These are phyloP conservation scores for Catharus bicknelli DNA, from an alignment of 2,113 vertebrate genomes.

Conservation along the genomic window DNA sequence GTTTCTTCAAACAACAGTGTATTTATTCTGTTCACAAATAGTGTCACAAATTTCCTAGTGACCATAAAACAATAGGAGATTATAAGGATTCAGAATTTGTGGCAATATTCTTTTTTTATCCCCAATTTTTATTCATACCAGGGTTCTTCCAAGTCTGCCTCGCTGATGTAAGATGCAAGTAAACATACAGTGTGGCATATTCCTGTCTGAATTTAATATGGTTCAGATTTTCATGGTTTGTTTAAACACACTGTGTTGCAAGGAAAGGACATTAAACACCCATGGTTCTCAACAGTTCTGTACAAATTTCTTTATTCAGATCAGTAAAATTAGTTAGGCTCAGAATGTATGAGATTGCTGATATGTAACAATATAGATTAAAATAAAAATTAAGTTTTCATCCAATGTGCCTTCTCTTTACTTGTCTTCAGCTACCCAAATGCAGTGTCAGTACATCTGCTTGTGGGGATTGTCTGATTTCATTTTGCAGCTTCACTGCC, in stretches of 20 bases:
- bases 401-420: background rate
- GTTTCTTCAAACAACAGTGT: background rate
- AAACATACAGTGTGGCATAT: background rate
- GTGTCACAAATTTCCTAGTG: background rate
- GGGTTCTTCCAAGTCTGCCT: background rate
- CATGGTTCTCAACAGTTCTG: background rate
- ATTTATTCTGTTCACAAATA: background rate
- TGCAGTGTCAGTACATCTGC: background rate
- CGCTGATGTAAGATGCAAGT: background rate
- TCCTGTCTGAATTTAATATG: background rate
- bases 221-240: background rate
- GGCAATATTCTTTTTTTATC: background rate
- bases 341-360: background rate
- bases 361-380: background rate
- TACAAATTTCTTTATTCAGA: background rate
- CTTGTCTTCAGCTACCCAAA: background rate
- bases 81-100: background rate
- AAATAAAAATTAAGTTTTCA: background rate
- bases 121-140: background rate
- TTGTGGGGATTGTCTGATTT: background rate
- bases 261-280: background rate
- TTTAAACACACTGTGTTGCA: background rate
- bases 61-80: background rate
- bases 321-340: background rate
- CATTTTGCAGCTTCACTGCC: background rate